These are phyloP conservation scores for Ormyrus nitidulus DNA, from an alignment of 2,888 invertebrate species.

Conservation along the genomic window DNA sequence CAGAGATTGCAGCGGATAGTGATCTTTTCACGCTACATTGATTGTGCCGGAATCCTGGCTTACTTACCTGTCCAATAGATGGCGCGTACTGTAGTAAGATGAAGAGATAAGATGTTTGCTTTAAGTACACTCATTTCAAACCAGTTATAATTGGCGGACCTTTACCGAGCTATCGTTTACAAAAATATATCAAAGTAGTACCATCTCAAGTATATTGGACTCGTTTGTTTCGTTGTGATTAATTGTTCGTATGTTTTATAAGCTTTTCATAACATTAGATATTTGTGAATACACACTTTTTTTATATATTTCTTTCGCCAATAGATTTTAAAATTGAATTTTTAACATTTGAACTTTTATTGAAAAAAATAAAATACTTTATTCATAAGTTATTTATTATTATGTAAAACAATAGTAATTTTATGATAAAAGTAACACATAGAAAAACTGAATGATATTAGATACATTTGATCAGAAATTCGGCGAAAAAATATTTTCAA, in stretches of 20 bases:
- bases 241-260: neutral
- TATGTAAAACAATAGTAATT: too few species aligned
- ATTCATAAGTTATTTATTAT: too few species aligned
- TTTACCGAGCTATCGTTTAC: neutral
- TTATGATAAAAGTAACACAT: too few species aligned
- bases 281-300: too few species aligned
- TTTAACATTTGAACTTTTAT: too few species aligned
- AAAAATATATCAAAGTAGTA: slow-evolving; percentile 11
- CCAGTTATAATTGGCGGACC: slow-evolving; percentile 27
- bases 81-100: slow-evolving; percentile 62
- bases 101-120: slow-evolving; percentile 49
- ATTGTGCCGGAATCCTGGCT: slow-evolving; percentile 58
- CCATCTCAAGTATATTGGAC: neutral
- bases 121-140: slow-evolving; percentile 13
- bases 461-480: too few species aligned
- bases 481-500: too few species aligned
- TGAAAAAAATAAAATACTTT: too few species aligned
- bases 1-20: neutral
- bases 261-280: neutral
- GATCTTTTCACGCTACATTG: slow-evolving; percentile 54
- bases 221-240: slow-evolving; percentile 1
- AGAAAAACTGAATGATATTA: too few species aligned
- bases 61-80: slow-evolving; percentile 62
- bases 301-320: too few species aligned
- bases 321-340: too few species aligned